Conservation (phyloP, 2,888 invertebrate species). For the Desoria tigrina region DNA sequence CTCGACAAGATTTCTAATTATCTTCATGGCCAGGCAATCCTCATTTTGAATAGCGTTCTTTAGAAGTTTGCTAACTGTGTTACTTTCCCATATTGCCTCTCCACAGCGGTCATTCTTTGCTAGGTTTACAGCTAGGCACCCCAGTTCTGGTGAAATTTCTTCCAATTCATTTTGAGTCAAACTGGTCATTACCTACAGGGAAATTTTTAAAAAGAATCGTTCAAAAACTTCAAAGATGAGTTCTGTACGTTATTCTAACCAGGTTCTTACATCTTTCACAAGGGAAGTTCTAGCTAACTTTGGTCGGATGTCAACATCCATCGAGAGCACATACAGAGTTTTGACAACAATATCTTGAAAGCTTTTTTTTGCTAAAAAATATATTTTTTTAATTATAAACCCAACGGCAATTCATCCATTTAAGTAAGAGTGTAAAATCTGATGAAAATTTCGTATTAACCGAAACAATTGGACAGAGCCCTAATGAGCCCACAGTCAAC, state of each 20-base stretch:
- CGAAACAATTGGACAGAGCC: constrained; percentile 31
- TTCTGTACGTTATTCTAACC: too few species aligned
- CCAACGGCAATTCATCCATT: too few species aligned
- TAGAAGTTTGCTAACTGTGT: constrained; percentile 25
- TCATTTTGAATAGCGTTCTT: constrained; percentile 31
- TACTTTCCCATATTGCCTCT: constrained; percentile 27
- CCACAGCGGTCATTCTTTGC: constrained; percentile 29
- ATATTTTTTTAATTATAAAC: too few species aligned
- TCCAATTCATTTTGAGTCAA: constrained; percentile 1
- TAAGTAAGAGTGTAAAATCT: too few species aligned
- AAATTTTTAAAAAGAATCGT: too few species aligned
- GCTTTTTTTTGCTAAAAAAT: constrained; percentile 8
- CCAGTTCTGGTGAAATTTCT: constrained; percentile 9
- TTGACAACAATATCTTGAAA: constrained; percentile 31
- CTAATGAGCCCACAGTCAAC: constrained; percentile 27
- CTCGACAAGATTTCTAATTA: constrained; percentile 35
- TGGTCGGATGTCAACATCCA: constrained; percentile 22
- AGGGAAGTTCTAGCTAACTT: constrained; percentile 30
- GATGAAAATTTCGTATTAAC: too few species aligned
- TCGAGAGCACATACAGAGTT: constrained; percentile 36
- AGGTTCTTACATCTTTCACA: constrained; percentile 25
- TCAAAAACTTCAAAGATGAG: too few species aligned
- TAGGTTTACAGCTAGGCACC: constrained; percentile 33
- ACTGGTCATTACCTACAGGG: not conserved
- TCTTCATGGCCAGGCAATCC: constrained; percentile 41